Evolutionary conservation across 2,888 invertebrate genomes (phyloP), one percentile per base, ranked within the genome.

Genomic region (Shargacucullia verbasci): DNA sequence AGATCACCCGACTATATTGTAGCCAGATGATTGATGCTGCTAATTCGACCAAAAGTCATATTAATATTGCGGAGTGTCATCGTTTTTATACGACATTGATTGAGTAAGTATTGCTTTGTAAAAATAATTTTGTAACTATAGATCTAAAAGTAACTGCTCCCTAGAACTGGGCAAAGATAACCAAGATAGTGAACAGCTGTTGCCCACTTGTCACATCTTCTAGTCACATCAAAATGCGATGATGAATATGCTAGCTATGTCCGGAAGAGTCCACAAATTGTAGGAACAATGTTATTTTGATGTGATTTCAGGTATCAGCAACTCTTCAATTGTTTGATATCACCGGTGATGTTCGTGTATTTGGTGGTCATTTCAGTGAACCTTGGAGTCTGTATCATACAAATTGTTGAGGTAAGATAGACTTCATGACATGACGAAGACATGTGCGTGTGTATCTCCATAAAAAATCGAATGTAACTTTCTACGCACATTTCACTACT

Each of bases 321-420:
- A 46, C 41, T 80, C 14, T 89, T 89, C 60, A 86, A 87, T 57
- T 54, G 66, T 0, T 59, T 90, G 27, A 85, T 89, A 67, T 89
- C 90, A 2, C 79, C 81, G 0, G 80, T 83, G 1, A 90, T 91
- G 90, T 89, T 87, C 46, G 43, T 87, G n/a, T 90, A 90, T 50
- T 75, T 90, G 38, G 60, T 87, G 13, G 79, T 87, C 1, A 82
- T 85, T 53, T 84, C 89, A 8, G 81, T 88, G 0, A 90, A 88
- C 65, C 81, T 90, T 35, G 89, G 90, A 33, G 81, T 89, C 10
- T 83, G 82, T 45, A 90, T 90, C 50, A 86, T 85, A 45, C 78
- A 88, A 59, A 83, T 90, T 44, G 84, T 81, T 13, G 72, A 84
- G 81, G 91, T 89, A 62, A 73, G 77, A 9, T 33, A n/a, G 7